These are phyloP conservation scores for Drosophila funebris DNA, from an alignment of 1,140 invertebrate species.

Conservation along the genomic window DNA sequence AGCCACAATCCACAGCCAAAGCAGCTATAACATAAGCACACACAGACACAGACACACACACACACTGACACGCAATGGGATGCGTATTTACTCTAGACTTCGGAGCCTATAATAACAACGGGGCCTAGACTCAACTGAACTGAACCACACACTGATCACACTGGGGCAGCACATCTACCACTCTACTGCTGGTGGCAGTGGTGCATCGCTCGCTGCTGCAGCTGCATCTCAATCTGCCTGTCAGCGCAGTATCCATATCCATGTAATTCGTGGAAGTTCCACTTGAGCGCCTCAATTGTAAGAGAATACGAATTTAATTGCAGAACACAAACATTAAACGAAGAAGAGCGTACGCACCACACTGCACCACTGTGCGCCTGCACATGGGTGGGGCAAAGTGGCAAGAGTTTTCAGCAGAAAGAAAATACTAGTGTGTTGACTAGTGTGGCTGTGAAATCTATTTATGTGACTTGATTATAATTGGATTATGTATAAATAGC, in stretches of 20 bases:
- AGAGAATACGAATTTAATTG: slow-evolving; percentile 80
- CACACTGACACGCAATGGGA: slow-evolving; percentile 33
- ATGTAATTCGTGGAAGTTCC: slow-evolving; percentile 77
- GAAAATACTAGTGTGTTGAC: slow-evolving; percentile 5
- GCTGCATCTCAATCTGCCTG: slow-evolving; percentile 79
- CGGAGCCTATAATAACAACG: slow-evolving; percentile 66
- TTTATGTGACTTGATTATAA: slow-evolving; percentile 17
- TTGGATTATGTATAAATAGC: slow-evolving; percentile 9
- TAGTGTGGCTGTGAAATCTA: slow-evolving; percentile 1
- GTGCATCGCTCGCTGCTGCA: slow-evolving; percentile 38
- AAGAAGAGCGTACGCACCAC: neutral
- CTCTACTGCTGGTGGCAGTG: neutral
- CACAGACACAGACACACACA: slow-evolving; percentile 4
- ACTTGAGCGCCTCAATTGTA: slow-evolving; percentile 77
- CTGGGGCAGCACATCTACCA: neutral
- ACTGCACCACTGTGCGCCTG: neutral
- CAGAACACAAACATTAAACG: slow-evolving; percentile 69
- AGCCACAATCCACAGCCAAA: slow-evolving; percentile 20
- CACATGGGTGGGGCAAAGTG: neutral
- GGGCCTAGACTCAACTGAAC: slow-evolving; percentile 27
- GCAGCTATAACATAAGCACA: slow-evolving; percentile 53
- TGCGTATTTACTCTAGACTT: slow-evolving; percentile 48
- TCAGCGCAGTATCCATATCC: slow-evolving; percentile 76
- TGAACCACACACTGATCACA: neutral
- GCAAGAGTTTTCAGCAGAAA: slow-evolving; percentile 19